Evolutionary conservation across 2,797 vertebrate genomes (phyloP).

Genomic region (Sebastes iracundus): DNA sequence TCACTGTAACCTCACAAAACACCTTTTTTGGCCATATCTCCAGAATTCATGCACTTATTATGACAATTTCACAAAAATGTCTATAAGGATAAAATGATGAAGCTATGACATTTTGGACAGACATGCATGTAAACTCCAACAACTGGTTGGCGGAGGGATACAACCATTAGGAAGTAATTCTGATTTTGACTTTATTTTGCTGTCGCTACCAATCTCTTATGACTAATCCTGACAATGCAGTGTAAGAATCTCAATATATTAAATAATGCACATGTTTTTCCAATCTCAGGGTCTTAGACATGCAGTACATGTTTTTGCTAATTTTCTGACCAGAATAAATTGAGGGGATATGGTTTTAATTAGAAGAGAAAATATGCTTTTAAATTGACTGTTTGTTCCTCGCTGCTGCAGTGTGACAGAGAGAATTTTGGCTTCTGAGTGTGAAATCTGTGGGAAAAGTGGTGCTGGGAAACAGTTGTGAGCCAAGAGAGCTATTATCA

Average conservation of each 20-base stretch:
- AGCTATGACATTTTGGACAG: too few relatives aligned
- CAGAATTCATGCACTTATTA: too few relatives aligned
- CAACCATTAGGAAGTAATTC: too few relatives aligned
- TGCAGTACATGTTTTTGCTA: not conserved
- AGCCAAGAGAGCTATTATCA: constrained; percentile 35
- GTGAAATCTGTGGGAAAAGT: constrained; percentile 14
- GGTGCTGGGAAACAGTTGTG: not conserved
- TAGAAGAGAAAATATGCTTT: not conserved
- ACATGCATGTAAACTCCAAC: too few relatives aligned
- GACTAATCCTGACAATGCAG: not conserved
- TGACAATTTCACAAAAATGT: too few relatives aligned
- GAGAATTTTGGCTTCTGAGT: not conserved
- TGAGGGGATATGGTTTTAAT: not conserved
- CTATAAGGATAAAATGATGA: too few relatives aligned
- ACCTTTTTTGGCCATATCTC: too few relatives aligned
- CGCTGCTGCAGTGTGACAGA: not conserved
- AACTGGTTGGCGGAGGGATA: too few relatives aligned
- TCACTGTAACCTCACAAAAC: too few relatives aligned
- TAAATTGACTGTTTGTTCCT: not conserved
- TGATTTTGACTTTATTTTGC: not conserved
- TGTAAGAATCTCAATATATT: not conserved
- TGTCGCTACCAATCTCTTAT: not conserved
- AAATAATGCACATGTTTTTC: not conserved
- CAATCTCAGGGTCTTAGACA: not conserved
- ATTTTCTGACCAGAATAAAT: not conserved